Base-by-base conservation (phyloP, 2,888 invertebrate species). In the Tipula lateralis region DNA sequence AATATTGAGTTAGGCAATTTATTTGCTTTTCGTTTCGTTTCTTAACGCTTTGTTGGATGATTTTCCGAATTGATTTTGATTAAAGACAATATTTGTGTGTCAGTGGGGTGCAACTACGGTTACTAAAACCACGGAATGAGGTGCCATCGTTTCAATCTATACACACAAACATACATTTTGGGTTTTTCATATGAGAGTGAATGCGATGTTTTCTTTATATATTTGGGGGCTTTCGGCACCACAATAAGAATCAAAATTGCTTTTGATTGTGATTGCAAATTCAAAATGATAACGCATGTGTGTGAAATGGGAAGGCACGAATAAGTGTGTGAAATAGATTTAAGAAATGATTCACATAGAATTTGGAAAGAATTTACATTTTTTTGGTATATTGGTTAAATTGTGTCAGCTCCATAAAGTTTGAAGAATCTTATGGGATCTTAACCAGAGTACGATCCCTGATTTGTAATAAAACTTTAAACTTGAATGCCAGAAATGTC, bases 1-100 rank as follows among this genome's bases (percentile, higher is more conserved):
- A 66, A 66, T 66, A 66, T 66, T 66, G 66, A 66, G 66, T 66
- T 66, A 66, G 66, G 66, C 66, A 66, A 66, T 66, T 66, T 66
- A 66, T 66, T 66, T 66, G 66, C 66, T n/a, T 66, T 66, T 66
- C 66, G 66, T 66, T 66, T 66, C 24, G 66, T 66, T 66, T 24
- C 66, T 66, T 66, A 66, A 66, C 66, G 66, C 66, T 66, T 66
- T 24, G 66, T 66, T 66, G 66, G 66, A 24, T 66, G 66, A 66
- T 66, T 66, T 66, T 66, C 66, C 24, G 66, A 66, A 66, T 66
- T 66, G 66, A 66, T 66, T 66, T 66, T 66, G 66, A 66, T 66
- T 66, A 66, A 66, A 66, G 66, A 66, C 66, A 66, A 66, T 66
- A 66, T 66, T 66, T 66, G 66, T 66, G 66, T 66, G 66, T 24